Evolutionary conservation across 2,113 vertebrate genomes (phyloP), one percentile per base, ranked within the genome.

Genomic region (Melospiza melodia): DNA sequence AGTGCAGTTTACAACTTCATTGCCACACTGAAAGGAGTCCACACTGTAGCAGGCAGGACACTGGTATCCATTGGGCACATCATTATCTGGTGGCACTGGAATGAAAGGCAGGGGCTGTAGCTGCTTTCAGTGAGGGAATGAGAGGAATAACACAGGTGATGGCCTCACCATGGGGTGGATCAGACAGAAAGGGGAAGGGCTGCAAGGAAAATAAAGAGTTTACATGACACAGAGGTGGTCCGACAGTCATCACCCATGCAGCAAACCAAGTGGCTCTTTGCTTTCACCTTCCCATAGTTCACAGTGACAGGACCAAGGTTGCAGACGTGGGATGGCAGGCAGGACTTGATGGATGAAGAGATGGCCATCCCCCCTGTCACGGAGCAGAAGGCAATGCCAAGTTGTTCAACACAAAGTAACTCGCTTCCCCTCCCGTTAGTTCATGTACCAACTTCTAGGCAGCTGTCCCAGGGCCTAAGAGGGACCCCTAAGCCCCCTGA

Each of bases 281-380:
- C 91, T 76, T 91, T 95, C 52, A 95, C 93, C 31, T 87, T 97
- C 57, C 95, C 96, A 0, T 94, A 96, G 77, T 92, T 95, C 86
- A 94, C 76, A 1, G 86, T 96, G 33, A 92, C 46, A 61, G 91
- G 80, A 7, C 73, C 89, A 55, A 94, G 39, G 5, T 84, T 35
- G 65, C 96, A 97, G 21, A 63, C 9, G 1, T 20, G 94, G 80
- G 94, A 94, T 0, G 41, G 24, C 52, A 94, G 15, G 57, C 93
- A 97, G 83, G 91, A 66, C 39, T 94, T 95, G 73, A 92, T 51
- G 35, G 65, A 74, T 0, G 77, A 90, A 51, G 87, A 79, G 37
- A 93, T 82, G 79, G 25, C 12, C 68, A 95, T 48, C 3, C 80
- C 91, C 2, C 84, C 95, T 95, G 69, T 46, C 54, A 89, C 0